These are phyloP conservation scores for Aphidius colemani DNA, from an alignment of 2,888 invertebrate genomes.

Conservation along the genomic window DNA sequence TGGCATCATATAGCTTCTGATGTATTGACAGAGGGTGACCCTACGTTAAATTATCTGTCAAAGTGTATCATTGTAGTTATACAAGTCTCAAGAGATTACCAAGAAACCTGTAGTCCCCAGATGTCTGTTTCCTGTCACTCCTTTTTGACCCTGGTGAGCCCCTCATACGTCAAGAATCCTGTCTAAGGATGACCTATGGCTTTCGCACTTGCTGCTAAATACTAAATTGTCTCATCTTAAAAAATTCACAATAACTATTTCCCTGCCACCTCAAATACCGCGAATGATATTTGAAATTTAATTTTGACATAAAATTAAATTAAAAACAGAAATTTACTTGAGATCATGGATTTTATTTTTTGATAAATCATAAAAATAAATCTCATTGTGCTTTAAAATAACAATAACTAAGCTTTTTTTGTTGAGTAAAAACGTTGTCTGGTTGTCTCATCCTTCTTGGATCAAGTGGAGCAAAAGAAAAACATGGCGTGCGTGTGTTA, in stretches of 20 bases:
- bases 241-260: no score
- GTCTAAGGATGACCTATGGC: slow-evolving; percentile 7
- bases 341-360: background rate
- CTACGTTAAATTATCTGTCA: slow-evolving; percentile 51
- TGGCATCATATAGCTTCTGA: slow-evolving; percentile 3
- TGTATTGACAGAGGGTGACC: slow-evolving; percentile 49
- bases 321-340: background rate
- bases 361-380: no score
- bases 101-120: slow-evolving; percentile 20
- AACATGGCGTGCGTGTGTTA: slow-evolving; percentile 14
- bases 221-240: no score
- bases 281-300: no score
- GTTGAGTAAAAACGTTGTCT: slow-evolving; percentile 23
- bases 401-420: no score
- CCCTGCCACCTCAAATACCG: no score
- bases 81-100: slow-evolving; percentile 17
- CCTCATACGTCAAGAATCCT: slow-evolving; percentile 34
- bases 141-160: slow-evolving; percentile 12
- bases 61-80: slow-evolving; percentile 19
- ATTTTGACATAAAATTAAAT: no score
- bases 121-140: slow-evolving; percentile 38
- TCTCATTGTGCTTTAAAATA: no score
- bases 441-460: slow-evolving; percentile 30
- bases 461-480: background rate
- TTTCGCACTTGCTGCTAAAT: slow-evolving; percentile 5